A percentile compares a stretch with the other conserved stretches of the same genome.
Evolutionary conservation across 2,797 vertebrate species (phyloP).

Genomic region (Chlorospingus flavigularis): DNA sequence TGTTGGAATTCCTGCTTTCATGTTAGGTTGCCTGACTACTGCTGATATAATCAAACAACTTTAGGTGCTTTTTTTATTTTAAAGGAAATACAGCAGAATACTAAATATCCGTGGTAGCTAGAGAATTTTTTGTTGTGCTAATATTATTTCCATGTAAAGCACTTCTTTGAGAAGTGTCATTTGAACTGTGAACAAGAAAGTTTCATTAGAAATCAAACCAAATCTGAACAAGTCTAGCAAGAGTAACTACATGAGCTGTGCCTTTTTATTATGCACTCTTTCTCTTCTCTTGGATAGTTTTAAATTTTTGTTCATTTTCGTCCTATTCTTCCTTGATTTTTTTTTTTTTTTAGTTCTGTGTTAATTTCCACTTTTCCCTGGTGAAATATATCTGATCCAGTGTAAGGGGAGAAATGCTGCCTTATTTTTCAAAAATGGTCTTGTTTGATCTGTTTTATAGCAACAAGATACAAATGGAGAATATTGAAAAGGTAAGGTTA

Average conservation of each 20-base stretch:
- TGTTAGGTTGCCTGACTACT: background rate
- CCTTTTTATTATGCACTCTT: background rate
- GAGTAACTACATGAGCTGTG: background rate
- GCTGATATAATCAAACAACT: background rate
- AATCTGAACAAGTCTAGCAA: constrained; percentile 8
- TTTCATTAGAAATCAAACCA: constrained; percentile 15
- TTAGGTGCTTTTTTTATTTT: background rate
- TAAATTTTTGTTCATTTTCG: background rate
- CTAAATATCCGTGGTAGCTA: background rate
- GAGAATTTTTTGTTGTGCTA: background rate
- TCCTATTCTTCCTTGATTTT: background rate
- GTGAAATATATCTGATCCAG: background rate
- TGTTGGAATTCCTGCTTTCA: constrained; percentile 9
- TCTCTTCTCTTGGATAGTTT: background rate
- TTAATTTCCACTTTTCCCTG: background rate
- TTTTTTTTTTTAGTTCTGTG: background rate
- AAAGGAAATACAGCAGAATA: background rate
- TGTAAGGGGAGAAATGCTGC: background rate
- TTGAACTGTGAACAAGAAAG: background rate
- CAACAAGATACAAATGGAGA: background rate
- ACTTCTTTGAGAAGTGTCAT: background rate
- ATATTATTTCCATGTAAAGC: background rate
- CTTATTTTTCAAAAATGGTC: background rate
- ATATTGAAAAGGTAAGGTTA: background rate
- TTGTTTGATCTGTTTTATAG: background rate